phyloP scores from a whole-genome alignment of 2,797 vertebrate species.

The Yasuhikotakia modesta region DNA sequence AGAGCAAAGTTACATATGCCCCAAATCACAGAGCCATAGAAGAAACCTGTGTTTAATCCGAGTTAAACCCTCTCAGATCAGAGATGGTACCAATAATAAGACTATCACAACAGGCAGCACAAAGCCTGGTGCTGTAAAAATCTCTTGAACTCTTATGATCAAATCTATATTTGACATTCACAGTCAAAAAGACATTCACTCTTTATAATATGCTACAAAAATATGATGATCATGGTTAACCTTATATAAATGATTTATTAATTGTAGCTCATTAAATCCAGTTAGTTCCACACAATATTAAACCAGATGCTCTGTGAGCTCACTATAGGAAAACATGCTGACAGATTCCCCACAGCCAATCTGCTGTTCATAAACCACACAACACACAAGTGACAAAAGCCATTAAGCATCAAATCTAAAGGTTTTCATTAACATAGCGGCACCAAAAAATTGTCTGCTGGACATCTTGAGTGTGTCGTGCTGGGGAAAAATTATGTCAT shows the following conservation, averaged over 20 bases:
- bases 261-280: slow-evolving; percentile 90
- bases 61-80: slow-evolving; percentile 11
- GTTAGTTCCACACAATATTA: slow-evolving; percentile 81
- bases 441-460: slow-evolving; percentile 13
- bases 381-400: background rate
- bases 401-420: slow-evolving; percentile 6
- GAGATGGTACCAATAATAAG: slow-evolving; percentile 35
- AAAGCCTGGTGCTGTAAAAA: slow-evolving; percentile 18
- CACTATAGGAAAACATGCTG: slow-evolving; percentile 86
- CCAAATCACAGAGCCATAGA: slow-evolving; percentile 20
- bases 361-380: slow-evolving; percentile 53
- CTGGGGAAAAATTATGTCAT: slow-evolving; percentile 47
- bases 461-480: slow-evolving; percentile 39
- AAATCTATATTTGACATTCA: no score
- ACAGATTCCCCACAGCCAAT: slow-evolving; percentile 86
- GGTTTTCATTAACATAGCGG: background rate
- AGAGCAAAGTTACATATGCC: slow-evolving; percentile 41
- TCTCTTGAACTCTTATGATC: no score
- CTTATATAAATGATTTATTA: slow-evolving; percentile 91
- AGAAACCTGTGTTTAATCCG: slow-evolving; percentile 13
- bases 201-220: background rate
- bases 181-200: no score
- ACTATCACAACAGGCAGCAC: slow-evolving; percentile 1
- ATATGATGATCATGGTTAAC: slow-evolving; percentile 66
- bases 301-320: slow-evolving; percentile 87